Evolutionary conservation across 1,140 invertebrate genomes (phyloP), one percentile per base, ranked within the genome.

Genomic region (Helicoverpa armigera): DNA sequence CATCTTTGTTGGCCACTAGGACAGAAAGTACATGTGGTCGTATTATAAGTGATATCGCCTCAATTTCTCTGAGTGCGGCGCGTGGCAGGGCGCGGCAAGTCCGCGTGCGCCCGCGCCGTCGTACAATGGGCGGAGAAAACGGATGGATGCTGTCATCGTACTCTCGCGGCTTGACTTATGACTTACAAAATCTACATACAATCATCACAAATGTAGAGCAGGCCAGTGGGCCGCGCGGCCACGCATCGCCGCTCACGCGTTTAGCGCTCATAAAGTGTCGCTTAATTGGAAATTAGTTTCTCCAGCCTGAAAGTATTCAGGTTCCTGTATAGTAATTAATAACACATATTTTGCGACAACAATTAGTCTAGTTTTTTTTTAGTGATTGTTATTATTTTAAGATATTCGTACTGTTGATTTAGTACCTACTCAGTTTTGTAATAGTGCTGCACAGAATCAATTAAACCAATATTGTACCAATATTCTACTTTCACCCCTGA

Each of bases 181-280:
- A 86, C 90, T 92, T 91, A 90, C 87, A 91, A 90, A 94, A 94
- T 94, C 92, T 94, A 94, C 92, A 94, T 93, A 94, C 92, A 94
- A 94, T 94, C 87, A 92, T 91, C 87, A 87, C 76, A 80, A 58
- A 92, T 91, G 92, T 94, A 81, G 92, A 91, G 90, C 91, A 94
- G 91, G 93, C 90, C 91, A 94, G 91, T 94, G 87, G 92, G 92
- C 87, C 91, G 87, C 80, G 81, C 82, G 81, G 86, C 85, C 88
- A 90, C 87, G 87, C 88, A 79, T 54, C 63, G 63, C 50, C 58
- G 76, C 51, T 29, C 35, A 65, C 76, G 54, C 65, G 60, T 48
- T 70, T 50, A 43, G 13, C 61, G 51, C 31, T 31, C 16, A 29
- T n/a, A 51, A 35, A 67, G 11, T 67, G 75, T 18, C 50, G 60